Evolutionary conservation across 1,140 invertebrate genomes (phyloP), one percentile per base, ranked within the genome.

Genomic region (Helicoverpa armigera): DNA sequence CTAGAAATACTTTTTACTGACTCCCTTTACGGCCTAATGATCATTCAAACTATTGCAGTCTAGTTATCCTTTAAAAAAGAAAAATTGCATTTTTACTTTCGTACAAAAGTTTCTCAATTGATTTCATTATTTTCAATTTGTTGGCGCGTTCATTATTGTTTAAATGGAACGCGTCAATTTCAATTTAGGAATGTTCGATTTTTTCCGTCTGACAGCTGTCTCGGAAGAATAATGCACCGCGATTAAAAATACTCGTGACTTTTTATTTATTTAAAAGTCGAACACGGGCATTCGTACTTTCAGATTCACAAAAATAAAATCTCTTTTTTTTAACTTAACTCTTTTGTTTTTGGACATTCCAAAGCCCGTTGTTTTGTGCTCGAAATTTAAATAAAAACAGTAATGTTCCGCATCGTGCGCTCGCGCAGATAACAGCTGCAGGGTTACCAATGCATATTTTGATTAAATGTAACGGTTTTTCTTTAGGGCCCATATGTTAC

Each of bases 161-260:
- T 91, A 91, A 94, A 92, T 92, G 88, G 89, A 90, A 92, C 92
- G 89, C 91, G 93, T 94, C 93, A 94, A 89, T 93, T 91, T 94
- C 86, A 93, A 94, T 94, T 92, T 89, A 58, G 84, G 80, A 86
- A 87, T 87, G 88, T 87, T 82, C 84, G 76, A 85, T 80, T 78
- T 82, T 89, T 91, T 58, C 9, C 80, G 73, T 70, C 85, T 86
- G 88, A 89, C 89, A 91, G 87, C 87, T 91, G 87, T 86, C 85
- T 60, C 81, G 79, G 53, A 58, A 83, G 81, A 85, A 89, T 84
- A 84, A 86, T 82, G 80, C 83, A 83, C 48, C 63, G 67, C 77
- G 79, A 78, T 83, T 77, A 85, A 84, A 81, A 79, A 87, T 81
- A 58, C 61, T 67, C 18, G 12, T 69, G 60, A 14, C 61, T 67